These are phyloP conservation scores for Morpho helenor DNA, from an alignment of 2,888 invertebrate genomes.

Conservation along the genomic window DNA sequence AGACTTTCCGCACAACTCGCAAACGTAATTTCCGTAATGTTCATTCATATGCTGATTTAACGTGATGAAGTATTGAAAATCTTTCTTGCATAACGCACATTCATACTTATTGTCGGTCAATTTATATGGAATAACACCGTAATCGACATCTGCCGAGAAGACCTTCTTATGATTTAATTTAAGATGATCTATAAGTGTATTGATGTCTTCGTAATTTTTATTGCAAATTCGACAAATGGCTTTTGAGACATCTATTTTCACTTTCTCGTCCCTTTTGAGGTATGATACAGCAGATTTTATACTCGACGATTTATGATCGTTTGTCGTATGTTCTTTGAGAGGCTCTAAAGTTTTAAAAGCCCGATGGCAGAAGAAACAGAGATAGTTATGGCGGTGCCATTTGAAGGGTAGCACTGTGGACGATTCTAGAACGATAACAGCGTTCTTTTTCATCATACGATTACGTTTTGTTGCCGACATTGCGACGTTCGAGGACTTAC, in stretches of 20 bases:
- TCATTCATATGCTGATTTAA: slow-evolving; percentile 69
- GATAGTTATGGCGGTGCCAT: slow-evolving; percentile 65
- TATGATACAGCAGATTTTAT: slow-evolving; percentile 56
- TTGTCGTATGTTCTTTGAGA: slow-evolving; percentile 60
- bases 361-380: slow-evolving; percentile 67
- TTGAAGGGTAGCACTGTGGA: slow-evolving; percentile 62
- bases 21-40: slow-evolving; percentile 59
- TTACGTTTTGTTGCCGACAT: slow-evolving; percentile 60
- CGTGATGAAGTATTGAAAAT: slow-evolving; percentile 61
- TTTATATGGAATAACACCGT: slow-evolving; percentile 58
- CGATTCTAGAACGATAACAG: slow-evolving; percentile 52
- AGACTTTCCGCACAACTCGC: slow-evolving; percentile 63
- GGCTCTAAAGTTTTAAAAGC: slow-evolving; percentile 44
- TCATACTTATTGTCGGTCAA: slow-evolving; percentile 40
- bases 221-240: slow-evolving; percentile 48
- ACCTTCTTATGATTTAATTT: slow-evolving; percentile 39
- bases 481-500: slow-evolving; percentile 49
- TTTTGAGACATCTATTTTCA: slow-evolving; percentile 58
- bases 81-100: slow-evolving; percentile 53
- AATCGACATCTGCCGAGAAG: slow-evolving; percentile 45
- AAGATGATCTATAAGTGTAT: slow-evolving; percentile 45
- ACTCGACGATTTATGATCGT: slow-evolving; percentile 46
- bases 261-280: slow-evolving; percentile 59
- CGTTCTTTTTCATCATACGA: slow-evolving; percentile 60
- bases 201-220: slow-evolving; percentile 33